Evolutionary conservation across 2,113 vertebrate genomes (phyloP).

Genomic region (Podarcis cretensis): DNA sequence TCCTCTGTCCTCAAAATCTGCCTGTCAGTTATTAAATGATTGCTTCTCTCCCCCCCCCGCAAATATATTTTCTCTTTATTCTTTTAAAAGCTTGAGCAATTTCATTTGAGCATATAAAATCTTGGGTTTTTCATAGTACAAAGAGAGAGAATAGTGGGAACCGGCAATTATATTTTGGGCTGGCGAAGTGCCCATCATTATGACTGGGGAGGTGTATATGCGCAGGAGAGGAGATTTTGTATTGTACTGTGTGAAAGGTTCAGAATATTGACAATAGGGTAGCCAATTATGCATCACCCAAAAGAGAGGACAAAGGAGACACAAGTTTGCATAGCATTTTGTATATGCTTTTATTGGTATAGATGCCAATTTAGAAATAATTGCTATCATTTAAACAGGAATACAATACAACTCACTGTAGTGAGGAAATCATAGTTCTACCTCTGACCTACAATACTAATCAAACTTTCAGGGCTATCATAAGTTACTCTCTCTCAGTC

Average conservation of each 20-base stretch:
- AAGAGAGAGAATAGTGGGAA: neutral
- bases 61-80: neutral
- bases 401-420: too few species aligned
- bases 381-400: too few species aligned
- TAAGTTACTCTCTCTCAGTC: too few species aligned
- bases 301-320: too few species aligned
- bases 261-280: neutral
- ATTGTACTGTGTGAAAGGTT: neutral
- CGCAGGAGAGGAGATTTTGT: too few species aligned
- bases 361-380: too few species aligned
- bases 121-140: neutral
- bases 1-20: neutral
- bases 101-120: neutral
- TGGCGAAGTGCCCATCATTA: neutral
- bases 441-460: too few species aligned
- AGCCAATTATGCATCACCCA: too few species aligned
- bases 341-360: neutral
- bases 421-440: too few species aligned
- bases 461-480: too few species aligned
- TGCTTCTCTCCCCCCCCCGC: neutral
- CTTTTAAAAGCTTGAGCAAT: neutral
- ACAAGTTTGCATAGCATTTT: too few species aligned
- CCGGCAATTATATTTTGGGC: neutral
- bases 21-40: neutral
- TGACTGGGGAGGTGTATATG: neutral